Evolutionary conservation across 2,888 invertebrate genomes (phyloP).

Genomic region (Temnothorax ravouxi): DNA sequence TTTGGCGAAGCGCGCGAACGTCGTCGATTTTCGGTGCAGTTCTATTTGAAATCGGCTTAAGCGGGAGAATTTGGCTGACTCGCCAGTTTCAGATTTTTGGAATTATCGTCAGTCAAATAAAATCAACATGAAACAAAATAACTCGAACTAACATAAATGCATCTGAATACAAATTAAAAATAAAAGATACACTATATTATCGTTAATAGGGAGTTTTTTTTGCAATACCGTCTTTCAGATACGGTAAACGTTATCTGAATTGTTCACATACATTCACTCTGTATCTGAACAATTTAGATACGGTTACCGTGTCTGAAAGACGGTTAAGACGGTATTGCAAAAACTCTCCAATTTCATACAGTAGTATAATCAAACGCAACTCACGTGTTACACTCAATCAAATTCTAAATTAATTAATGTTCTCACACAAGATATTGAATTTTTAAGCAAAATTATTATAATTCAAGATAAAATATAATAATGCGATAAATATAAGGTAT

Average conservation of each 20-base stretch:
- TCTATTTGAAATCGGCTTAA: neutral
- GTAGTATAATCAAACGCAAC: neutral
- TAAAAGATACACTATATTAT: neutral
- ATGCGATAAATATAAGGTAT: no score
- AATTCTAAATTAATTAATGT: neutral
- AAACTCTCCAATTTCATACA: neutral
- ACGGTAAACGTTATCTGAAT: no score
- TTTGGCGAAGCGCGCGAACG: conserved; percentile 27
- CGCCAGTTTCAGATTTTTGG: neutral
- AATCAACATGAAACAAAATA: neutral
- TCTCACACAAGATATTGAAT: neutral
- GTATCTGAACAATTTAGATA: no score
- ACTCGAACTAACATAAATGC: neutral
- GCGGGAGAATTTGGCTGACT: neutral
- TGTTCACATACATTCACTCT: no score
- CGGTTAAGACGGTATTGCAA: no score
- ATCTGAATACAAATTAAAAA: neutral
- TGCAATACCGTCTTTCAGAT: no score
- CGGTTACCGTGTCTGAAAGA: no score
- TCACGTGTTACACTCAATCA: neutral
- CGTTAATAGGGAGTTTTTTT: neutral
- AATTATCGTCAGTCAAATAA: neutral
- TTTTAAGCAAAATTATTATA: neutral
- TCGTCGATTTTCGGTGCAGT: conserved; percentile 25
- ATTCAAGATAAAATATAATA: neutral